Conservation (phyloP, 2,113 vertebrate genomes). For the Callopanchax toddi region DNA sequence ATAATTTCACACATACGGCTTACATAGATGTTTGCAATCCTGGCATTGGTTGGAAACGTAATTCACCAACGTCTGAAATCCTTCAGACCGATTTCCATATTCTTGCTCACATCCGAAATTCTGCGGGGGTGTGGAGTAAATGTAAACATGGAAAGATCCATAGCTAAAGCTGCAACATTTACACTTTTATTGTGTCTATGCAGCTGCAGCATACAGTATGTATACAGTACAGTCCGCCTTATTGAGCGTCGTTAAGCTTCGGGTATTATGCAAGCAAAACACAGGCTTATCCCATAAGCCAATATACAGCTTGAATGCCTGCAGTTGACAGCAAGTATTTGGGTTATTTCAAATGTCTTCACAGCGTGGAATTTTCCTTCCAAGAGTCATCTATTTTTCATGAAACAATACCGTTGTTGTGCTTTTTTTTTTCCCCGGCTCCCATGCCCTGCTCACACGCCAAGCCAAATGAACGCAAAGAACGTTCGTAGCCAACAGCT, state of each 20-base stretch:
- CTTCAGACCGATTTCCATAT: conserved; percentile 61
- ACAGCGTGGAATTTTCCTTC: conserved; percentile 22
- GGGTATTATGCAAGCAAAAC: not conserved
- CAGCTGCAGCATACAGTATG: conserved; percentile 13
- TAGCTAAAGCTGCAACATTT: conserved; percentile 1
- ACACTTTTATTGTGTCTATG: conserved; percentile 6
- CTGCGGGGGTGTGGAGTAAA: conserved; percentile 32
- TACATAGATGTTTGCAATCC: conserved; percentile 65
- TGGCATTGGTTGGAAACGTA: conserved; percentile 70
- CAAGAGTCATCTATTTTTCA: conserved; percentile 31
- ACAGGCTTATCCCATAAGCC: conserved; percentile 30
- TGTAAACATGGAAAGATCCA: conserved; percentile 7
- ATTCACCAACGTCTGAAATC: conserved; percentile 66
- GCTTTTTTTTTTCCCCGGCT: conserved; percentile 25
- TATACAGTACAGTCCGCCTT: conserved; percentile 11
- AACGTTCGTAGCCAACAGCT: conserved; percentile 56
- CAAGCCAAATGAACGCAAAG: conserved; percentile 32
- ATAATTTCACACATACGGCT: conserved; percentile 64
- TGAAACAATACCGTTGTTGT: conserved; percentile 30
- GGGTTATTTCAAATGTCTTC: conserved; percentile 37
- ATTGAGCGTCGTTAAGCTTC: conserved; percentile 22
- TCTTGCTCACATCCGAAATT: conserved; percentile 43
- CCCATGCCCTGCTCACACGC: conserved; percentile 8
- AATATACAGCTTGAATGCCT: conserved; percentile 29
- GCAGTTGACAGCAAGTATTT: conserved; percentile 42